These are phyloP conservation scores for Cartodere bifasciata DNA, from an alignment of 2,888 invertebrate genomes.

Conservation along the genomic window DNA sequence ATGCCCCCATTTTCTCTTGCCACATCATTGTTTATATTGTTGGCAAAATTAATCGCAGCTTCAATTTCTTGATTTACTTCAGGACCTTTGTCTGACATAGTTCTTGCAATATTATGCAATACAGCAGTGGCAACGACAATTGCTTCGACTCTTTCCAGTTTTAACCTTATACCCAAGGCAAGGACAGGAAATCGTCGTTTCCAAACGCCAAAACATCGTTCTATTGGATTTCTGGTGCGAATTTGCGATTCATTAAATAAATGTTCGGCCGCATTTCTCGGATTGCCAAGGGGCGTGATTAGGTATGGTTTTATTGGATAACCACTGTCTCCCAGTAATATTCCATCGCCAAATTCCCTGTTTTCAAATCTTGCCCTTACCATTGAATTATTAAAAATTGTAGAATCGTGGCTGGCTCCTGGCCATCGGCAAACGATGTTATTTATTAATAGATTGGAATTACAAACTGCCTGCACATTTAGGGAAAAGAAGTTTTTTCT, in stretches of 20 bases:
- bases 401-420: slow-evolving; percentile 20
- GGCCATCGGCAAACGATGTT: slow-evolving; percentile 19
- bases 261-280: slow-evolving; percentile 14
- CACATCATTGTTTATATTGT: background rate
- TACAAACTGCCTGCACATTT: slow-evolving; percentile 20
- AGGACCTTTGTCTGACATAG: background rate
- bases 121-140: slow-evolving; percentile 17
- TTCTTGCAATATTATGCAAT: slow-evolving; percentile 15
- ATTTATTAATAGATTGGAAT: slow-evolving; percentile 15
- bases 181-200: slow-evolving; percentile 23
- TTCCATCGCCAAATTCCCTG: slow-evolving; percentile 12
- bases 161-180: slow-evolving; percentile 19
- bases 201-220: slow-evolving; percentile 20
- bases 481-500: slow-evolving; percentile 20
- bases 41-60: background rate
- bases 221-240: slow-evolving; percentile 19
- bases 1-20: too few species aligned
- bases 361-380: slow-evolving; percentile 10
- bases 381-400: slow-evolving; percentile 18
- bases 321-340: slow-evolving; percentile 20
- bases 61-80: background rate
- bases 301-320: slow-evolving; percentile 19
- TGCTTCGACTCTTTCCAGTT: slow-evolving; percentile 14
- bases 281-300: slow-evolving; percentile 17
- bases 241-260: slow-evolving; percentile 19